Evolutionary conservation across 2,888 invertebrate species (phyloP).

Genomic region (Trachelus stipa): DNA sequence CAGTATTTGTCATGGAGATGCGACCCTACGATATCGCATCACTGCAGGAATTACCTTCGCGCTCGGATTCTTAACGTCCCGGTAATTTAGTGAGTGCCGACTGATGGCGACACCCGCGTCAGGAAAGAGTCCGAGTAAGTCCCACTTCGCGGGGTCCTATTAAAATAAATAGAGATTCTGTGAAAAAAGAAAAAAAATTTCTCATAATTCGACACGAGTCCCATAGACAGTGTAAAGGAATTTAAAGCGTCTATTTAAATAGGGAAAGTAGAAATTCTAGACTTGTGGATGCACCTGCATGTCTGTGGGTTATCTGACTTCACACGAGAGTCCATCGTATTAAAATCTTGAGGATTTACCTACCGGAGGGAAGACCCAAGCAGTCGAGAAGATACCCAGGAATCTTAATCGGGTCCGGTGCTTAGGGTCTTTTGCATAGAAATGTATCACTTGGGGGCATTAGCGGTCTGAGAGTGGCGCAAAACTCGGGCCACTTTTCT

Average conservation of each 20-base stretch:
- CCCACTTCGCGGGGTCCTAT: background rate
- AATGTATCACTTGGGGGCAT: conserved; percentile 43
- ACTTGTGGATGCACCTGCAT: background rate
- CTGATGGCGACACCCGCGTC: conserved; percentile 26
- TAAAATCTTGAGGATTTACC: background rate
- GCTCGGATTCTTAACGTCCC: conserved; percentile 52
- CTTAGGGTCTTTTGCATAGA: conserved; percentile 46
- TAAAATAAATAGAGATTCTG: background rate
- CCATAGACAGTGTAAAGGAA: background rate
- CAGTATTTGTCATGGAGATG: conserved; percentile 65
- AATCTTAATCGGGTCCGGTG: conserved; percentile 45
- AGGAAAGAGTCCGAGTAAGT: background rate
- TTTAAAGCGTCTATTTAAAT: background rate
- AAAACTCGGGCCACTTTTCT: conserved; percentile 1
- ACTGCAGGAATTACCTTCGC: conserved; percentile 46
- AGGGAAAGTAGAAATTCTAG: background rate
- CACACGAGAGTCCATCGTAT: background rate
- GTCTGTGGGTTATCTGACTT: background rate
- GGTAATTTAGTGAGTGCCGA: conserved; percentile 52
- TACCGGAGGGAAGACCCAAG: background rate
- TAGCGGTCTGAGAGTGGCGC: conserved; percentile 23
- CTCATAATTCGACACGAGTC: background rate
- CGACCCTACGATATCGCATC: conserved; percentile 55
- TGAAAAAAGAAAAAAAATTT: background rate
- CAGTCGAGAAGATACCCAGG: conserved; percentile 26